Conservation (phyloP, 2,113 vertebrate genomes). For the Petrocephalus zakoni region DNA sequence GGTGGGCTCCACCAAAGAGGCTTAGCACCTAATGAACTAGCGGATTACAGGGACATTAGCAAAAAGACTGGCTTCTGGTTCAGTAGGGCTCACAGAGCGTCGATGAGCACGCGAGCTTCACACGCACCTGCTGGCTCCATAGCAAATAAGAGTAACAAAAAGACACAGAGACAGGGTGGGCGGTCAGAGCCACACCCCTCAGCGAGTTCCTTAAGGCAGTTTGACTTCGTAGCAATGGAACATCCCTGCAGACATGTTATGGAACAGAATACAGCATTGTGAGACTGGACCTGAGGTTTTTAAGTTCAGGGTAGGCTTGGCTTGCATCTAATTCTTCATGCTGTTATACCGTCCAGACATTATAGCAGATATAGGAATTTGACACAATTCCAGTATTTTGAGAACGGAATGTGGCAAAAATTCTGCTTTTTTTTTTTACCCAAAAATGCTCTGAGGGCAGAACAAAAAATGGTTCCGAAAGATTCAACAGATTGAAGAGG, state of each 20-base stretch:
- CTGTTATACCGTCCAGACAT: background rate
- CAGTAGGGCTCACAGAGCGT: background rate
- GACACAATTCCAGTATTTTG: background rate
- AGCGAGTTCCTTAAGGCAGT: background rate
- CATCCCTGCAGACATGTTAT: background rate
- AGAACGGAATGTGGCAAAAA: background rate
- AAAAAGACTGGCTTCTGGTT: background rate
- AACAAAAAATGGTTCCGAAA: too few species aligned
- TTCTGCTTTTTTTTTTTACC: background rate
- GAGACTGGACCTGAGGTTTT: background rate
- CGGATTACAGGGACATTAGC: slow-evolving; percentile 14
- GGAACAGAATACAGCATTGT: background rate
- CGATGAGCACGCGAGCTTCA: background rate
- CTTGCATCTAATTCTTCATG: background rate
- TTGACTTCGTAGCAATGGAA: background rate
- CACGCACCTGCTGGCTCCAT: too few species aligned
- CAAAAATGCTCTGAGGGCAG: too few species aligned
- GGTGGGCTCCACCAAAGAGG: background rate
- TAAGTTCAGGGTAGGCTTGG: background rate
- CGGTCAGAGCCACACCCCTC: background rate
- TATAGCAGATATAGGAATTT: background rate
- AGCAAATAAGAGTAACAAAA: background rate
- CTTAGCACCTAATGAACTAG: slow-evolving; percentile 7
- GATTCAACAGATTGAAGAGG: too few species aligned
- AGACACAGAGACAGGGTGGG: background rate